phyloP scores from a whole-genome alignment of 1,140 invertebrate species.

The Scaptomyza montana region DNA sequence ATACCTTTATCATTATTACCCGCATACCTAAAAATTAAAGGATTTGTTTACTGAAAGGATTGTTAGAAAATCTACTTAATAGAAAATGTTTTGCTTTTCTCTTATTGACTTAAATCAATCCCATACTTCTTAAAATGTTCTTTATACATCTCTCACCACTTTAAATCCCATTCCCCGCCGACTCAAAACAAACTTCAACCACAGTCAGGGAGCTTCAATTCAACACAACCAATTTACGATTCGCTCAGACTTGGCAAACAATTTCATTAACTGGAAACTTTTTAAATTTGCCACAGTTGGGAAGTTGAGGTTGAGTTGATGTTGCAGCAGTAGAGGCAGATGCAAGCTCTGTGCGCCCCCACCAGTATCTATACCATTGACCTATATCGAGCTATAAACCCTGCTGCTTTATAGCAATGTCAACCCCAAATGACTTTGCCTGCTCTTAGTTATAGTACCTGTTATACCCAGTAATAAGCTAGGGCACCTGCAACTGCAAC shows the following conservation, averaged over 20 bases:
- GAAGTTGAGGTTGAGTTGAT: not conserved
- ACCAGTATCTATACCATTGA: conserved; percentile 56
- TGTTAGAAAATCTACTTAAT: no score
- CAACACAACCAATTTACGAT: conserved; percentile 35
- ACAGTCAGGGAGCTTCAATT: not conserved
- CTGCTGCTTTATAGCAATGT: conserved; percentile 44
- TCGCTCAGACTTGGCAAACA: conserved; percentile 17
- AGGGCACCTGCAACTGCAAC: conserved; percentile 22
- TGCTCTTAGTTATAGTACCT: conserved; percentile 26
- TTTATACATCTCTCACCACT: not conserved
- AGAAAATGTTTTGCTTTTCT: no score
- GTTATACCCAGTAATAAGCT: conserved; percentile 32
- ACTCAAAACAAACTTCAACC: not conserved
- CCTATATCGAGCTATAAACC: conserved; percentile 64
- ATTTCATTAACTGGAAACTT: conserved; percentile 53
- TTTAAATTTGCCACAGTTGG: conserved; percentile 42
- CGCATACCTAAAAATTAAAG: no score
- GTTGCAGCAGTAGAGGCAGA: not conserved
- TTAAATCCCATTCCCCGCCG: no score
- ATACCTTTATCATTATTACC: no score
- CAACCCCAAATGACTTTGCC: conserved; percentile 36
- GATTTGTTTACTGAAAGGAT: no score
- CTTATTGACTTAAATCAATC: no score
- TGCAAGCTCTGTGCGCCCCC: conserved; percentile 23
- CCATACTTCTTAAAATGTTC: no score